Evolutionary conservation across 2,888 invertebrate genomes (phyloP).

Genomic region (Bembecia ichneumoniformis): DNA sequence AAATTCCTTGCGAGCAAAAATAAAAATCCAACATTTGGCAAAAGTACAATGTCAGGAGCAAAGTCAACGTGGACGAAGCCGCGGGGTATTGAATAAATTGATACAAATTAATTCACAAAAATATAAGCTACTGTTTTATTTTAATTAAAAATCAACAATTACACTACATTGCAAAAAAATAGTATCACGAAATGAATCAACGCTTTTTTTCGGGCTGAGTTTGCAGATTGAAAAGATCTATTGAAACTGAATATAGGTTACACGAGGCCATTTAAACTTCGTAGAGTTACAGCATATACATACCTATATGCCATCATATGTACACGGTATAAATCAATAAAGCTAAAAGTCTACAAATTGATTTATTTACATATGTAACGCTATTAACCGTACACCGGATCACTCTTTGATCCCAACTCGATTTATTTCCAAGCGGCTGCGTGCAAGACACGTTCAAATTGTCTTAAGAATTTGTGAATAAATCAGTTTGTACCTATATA

Average conservation of each 20-base stretch:
- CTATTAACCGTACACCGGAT: constrained; percentile 3
- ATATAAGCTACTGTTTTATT: too few relatives aligned
- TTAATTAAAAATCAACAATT: too few relatives aligned
- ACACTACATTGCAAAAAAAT: too few relatives aligned
- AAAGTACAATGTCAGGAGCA: too few relatives aligned
- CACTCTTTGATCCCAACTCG: constrained; percentile 5
- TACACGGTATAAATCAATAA: background rate
- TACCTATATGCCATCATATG: background rate
- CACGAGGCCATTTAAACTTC: background rate
- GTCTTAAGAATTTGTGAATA: background rate
- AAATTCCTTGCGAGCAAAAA: too few relatives aligned
- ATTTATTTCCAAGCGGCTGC: constrained; percentile 1
- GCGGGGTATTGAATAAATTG: too few relatives aligned
- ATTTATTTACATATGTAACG: constrained; percentile 2
- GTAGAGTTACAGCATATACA: background rate
- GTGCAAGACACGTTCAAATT: background rate
- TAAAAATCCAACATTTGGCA: too few relatives aligned
- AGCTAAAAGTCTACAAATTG: background rate
- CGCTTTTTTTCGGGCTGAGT: too few relatives aligned
- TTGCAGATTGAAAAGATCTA: background rate
- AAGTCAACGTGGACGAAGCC: too few relatives aligned
- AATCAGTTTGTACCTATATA: background rate
- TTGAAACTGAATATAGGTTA: background rate
- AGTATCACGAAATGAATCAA: too few relatives aligned
- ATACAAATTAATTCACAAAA: too few relatives aligned